Percentiles rank a stretch among this genome's conserved stretches.
Evolutionary conservation across 2,797 vertebrate genomes (phyloP).

Genomic region (Diceros bicornis): DNA sequence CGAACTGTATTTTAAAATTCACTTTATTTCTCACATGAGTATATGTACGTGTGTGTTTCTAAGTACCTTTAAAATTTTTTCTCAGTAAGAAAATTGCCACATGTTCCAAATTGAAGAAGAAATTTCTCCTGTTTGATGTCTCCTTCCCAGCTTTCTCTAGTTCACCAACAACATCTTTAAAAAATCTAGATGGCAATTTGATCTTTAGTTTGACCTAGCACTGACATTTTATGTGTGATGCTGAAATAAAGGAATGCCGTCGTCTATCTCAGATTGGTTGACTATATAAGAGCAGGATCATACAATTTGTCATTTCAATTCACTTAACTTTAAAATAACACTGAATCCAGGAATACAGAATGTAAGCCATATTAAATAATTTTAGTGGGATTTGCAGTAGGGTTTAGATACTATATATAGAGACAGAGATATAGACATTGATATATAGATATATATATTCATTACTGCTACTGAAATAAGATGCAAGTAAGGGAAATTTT

Average conservation of each 20-base stretch:
- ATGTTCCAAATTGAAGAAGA: conserved; percentile 16
- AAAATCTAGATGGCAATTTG: background rate
- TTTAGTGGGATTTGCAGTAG: background rate
- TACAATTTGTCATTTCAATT: conserved; percentile 18
- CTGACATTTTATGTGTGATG: background rate
- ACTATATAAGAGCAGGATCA: background rate
- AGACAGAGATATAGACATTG: background rate
- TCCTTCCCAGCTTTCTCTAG: background rate
- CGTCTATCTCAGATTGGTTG: background rate
- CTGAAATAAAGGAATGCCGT: background rate
- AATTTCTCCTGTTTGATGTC: background rate
- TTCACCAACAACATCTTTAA: background rate
- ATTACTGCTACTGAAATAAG: background rate
- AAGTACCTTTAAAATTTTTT: background rate
- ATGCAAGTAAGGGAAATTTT: background rate
- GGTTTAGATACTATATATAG: background rate
- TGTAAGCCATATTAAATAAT: background rate
- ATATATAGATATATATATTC: background rate
- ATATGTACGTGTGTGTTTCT: background rate
- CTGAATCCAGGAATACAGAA: background rate
- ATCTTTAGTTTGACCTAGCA: background rate
- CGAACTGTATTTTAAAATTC: background rate
- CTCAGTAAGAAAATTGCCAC: background rate
- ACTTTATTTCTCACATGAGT: background rate
- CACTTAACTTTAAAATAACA: conserved; percentile 46